A percentile compares a stretch with the other conserved stretches of the same genome.
phyloP scores from a whole-genome alignment of 1,140 invertebrate genomes.

The Akabosia matsudoensis region DNA sequence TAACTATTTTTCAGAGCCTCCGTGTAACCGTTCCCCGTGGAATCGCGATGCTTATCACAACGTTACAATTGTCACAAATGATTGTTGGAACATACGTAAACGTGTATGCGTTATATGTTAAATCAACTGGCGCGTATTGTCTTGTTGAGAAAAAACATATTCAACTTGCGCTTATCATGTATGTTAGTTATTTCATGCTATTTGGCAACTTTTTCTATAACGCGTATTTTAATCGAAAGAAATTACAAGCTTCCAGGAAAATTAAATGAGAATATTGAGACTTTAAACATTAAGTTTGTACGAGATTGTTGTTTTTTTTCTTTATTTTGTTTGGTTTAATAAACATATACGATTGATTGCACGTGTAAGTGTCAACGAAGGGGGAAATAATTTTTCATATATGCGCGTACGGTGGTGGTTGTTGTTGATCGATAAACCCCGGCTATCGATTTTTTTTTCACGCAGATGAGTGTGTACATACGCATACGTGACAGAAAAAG shows the following conservation, averaged over 20 bases:
- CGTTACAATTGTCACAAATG: slow-evolving; percentile 92
- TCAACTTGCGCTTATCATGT: slow-evolving; percentile 44
- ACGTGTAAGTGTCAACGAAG: too few relatives aligned
- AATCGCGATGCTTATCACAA: slow-evolving; percentile 87
- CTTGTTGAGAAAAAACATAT: slow-evolving; percentile 41
- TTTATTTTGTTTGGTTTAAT: too few relatives aligned
- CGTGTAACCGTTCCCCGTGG: slow-evolving; percentile 38
- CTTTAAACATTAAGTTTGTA: too few relatives aligned
- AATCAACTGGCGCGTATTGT: slow-evolving; percentile 32
- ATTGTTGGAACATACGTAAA: slow-evolving; percentile 87
- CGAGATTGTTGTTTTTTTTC: too few relatives aligned
- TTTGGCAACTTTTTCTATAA: slow-evolving; percentile 88
- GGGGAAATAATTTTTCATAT: too few relatives aligned
- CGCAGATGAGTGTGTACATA: too few relatives aligned
- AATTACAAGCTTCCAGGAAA: not conserved
- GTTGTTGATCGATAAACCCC: too few relatives aligned
- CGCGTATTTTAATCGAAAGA: slow-evolving; percentile 64
- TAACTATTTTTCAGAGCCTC: slow-evolving; percentile 25
- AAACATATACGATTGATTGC: too few relatives aligned
- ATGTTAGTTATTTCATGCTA: slow-evolving; percentile 75
- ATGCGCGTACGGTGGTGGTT: too few relatives aligned
- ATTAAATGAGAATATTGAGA: too few relatives aligned
- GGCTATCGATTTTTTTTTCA: too few relatives aligned
- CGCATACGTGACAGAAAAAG: too few relatives aligned
- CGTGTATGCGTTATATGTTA: slow-evolving; percentile 64